phyloP scores from a whole-genome alignment of 2,888 invertebrate genomes.

The Quadroppia sp. region DNA sequence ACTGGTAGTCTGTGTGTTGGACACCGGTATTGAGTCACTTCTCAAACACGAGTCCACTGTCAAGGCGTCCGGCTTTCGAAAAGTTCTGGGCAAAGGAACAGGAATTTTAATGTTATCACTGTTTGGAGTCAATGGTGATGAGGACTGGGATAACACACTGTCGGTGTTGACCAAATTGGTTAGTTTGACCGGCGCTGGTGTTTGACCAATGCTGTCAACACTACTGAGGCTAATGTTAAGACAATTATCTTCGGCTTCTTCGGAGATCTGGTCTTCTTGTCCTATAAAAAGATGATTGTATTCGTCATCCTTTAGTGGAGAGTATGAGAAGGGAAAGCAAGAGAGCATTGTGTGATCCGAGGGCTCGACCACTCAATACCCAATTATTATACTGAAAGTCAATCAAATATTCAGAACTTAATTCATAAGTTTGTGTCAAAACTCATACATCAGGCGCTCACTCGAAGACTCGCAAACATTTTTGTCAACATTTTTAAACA shows the following conservation, averaged over 20 bases:
- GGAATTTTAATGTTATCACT: constrained; percentile 21
- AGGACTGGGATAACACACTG: background rate
- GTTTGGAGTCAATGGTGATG: background rate
- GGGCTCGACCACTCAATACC: background rate
- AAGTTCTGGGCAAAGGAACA: constrained; percentile 27
- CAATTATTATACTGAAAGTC: background rate
- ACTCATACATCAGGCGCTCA: constrained; percentile 15
- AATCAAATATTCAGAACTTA: constrained; percentile 1
- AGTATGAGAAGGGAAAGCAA: constrained; percentile 28
- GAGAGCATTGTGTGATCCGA: constrained; percentile 24
- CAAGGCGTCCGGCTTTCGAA: constrained; percentile 8
- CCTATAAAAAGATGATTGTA: constrained; percentile 31
- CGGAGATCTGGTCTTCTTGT: constrained; percentile 15
- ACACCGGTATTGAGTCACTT: background rate
- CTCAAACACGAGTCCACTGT: background rate
- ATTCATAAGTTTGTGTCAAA: constrained; percentile 5
- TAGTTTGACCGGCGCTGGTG: background rate
- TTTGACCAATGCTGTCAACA: background rate
- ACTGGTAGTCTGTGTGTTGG: background rate
- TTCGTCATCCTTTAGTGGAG: constrained; percentile 31
- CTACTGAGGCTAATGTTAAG: background rate
- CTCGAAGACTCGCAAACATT: background rate
- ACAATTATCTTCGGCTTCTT: constrained; percentile 4
- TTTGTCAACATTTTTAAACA: background rate
- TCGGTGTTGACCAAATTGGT: constrained; percentile 1